These are phyloP conservation scores for Trichonephila inaurata DNA, from an alignment of 1,140 invertebrate genomes.

Conservation along the genomic window DNA sequence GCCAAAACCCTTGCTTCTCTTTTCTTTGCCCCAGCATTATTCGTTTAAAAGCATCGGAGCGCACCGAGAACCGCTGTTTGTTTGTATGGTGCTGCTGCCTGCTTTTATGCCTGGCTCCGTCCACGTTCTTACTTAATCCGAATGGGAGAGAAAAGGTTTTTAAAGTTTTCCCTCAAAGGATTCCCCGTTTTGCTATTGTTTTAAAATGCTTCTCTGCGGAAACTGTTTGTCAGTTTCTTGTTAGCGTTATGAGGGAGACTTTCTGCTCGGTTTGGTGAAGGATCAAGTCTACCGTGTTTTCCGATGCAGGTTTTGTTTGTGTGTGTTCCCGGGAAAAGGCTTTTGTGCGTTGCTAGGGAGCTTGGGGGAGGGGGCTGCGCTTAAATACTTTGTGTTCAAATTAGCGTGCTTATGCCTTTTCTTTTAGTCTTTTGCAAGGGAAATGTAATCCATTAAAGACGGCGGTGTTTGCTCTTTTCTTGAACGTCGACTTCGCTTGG, in stretches of 20 bases:
- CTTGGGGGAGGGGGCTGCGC: not conserved
- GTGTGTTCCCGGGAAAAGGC: not conserved
- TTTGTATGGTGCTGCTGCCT: slow-evolving; percentile 32
- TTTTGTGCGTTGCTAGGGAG: not conserved
- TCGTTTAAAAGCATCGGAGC: slow-evolving; percentile 60
- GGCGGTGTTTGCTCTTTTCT: slow-evolving; percentile 3
- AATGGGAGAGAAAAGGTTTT: slow-evolving; percentile 45
- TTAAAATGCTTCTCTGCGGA: slow-evolving; percentile 40
- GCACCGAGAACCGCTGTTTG: slow-evolving; percentile 34
- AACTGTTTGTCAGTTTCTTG: slow-evolving; percentile 72
- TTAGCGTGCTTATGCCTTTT: slow-evolving; percentile 28
- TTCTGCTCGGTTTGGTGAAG: slow-evolving; percentile 27
- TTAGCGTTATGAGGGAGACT: slow-evolving; percentile 61
- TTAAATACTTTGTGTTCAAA: slow-evolving; percentile 40
- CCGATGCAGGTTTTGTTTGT: slow-evolving; percentile 35
- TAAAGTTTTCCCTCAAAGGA: slow-evolving; percentile 31
- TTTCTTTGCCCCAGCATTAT: slow-evolving; percentile 59
- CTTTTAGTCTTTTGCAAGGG: not conserved
- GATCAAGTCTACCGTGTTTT: not conserved
- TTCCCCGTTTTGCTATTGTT: slow-evolving; percentile 58
- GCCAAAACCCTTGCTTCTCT: slow-evolving; percentile 56
- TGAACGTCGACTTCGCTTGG: not conserved
- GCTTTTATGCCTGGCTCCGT: slow-evolving; percentile 25
- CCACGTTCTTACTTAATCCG: slow-evolving; percentile 64
- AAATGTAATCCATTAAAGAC: slow-evolving; percentile 21